Percentiles rank a stretch among this genome's conserved stretches.
phyloP scores from a whole-genome alignment of 2,888 invertebrate genomes.

The Macaria notata region DNA sequence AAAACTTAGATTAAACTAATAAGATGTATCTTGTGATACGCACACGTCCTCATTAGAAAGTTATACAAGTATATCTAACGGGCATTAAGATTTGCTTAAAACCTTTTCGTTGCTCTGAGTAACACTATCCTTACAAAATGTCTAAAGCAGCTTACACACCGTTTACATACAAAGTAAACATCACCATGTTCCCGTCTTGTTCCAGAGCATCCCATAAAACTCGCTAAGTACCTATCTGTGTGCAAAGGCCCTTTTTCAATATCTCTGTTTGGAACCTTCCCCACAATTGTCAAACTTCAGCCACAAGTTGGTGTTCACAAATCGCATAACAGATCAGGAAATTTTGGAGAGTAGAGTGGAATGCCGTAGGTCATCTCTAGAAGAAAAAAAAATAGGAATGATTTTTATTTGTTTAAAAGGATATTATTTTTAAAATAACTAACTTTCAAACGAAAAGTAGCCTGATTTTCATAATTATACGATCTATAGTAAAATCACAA shows the following conservation, averaged over 20 bases:
- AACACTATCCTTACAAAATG: not conserved
- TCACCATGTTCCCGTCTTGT: not conserved
- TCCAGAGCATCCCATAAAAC: not conserved
- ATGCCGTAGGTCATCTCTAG: slow-evolving; percentile 5
- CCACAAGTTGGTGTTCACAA: slow-evolving; percentile 44
- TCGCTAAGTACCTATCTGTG: slow-evolving; percentile 5
- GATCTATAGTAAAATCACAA: no score
- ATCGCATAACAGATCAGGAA: slow-evolving; percentile 45
- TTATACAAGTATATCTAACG: not conserved
- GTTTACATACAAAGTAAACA: not conserved
- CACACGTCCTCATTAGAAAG: no score
- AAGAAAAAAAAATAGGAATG: not conserved
- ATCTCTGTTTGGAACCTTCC: slow-evolving; percentile 20
- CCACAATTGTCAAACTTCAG: slow-evolving; percentile 36
- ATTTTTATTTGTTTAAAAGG: no score
- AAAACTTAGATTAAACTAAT: no score
- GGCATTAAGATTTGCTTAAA: not conserved
- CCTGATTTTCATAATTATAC: no score
- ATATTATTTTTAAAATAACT: no score
- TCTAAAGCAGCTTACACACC: not conserved
- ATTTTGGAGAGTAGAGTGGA: slow-evolving; percentile 28
- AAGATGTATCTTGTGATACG: no score
- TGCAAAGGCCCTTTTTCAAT: slow-evolving; percentile 13
- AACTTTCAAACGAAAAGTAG: no score
- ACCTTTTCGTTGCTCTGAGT: no score